Evolutionary conservation across 1,140 invertebrate genomes (phyloP), one percentile per base, ranked within the genome.

Genomic region (Drosophila orena): DNA sequence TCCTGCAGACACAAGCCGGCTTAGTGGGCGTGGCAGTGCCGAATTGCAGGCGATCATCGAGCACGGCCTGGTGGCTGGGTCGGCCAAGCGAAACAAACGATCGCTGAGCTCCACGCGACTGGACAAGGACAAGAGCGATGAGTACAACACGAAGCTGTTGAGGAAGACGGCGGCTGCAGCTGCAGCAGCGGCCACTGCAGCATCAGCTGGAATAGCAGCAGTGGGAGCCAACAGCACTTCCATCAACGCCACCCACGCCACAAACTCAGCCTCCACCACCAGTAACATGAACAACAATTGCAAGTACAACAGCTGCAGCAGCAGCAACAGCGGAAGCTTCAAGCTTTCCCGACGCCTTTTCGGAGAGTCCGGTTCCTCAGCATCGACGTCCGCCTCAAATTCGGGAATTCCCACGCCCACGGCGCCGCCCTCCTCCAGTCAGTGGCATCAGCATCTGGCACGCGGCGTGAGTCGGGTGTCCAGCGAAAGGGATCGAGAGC

Each of bases 91-190:
- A 27, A 91, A 83, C 64, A 92, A 92, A 75, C 89, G 91, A 34
- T 92, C 91, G 3, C 64, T 92, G 3, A 92, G 91, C 70, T 92
- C 91, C 17, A 91, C 91, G 4, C 80, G 91, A 14, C 74, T 92
- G 34, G 91, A 92, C 56, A 91, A 91, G 77, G 91, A 92, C 62
- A 92, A 92, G 54, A 91, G 88, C 42, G 91, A 92, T 57, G 91
- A 92, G 44, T 92, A 92, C 54, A 92, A 92, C 47, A 92, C 83
- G 3, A 92, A 92, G 47, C 66, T 92, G 57, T 49, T 92, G 57
- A 71, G 91, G 1, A 92, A 92, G 47, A 86, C 91, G 17, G 79
- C 78, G n/a, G 79, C 72, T 14, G 58, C 75, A 14, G 70, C 70
- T 2, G 77, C 77, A 6, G 50, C 69, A n/a, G 37, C 58, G 42